phyloP scores from a whole-genome alignment of 2,888 invertebrate species.

The Cosmia trapezina region DNA sequence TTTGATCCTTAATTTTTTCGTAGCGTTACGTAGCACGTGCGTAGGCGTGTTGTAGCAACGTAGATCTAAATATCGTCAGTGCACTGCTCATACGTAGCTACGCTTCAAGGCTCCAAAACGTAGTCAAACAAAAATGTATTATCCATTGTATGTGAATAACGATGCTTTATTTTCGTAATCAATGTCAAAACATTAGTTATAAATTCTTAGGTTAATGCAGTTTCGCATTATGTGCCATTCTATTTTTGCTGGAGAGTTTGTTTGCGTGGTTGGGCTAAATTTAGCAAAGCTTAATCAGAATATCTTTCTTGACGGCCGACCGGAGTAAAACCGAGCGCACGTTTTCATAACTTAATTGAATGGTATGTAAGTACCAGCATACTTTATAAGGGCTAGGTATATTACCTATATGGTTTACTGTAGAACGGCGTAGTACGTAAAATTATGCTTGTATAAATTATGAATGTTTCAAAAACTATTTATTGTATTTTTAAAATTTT shows the following conservation, averaged over 20 bases:
- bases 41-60: slow-evolving; percentile 69
- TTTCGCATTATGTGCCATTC: slow-evolving; percentile 79
- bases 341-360: slow-evolving; percentile 67
- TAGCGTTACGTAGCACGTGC: slow-evolving; percentile 69
- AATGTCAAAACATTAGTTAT: slow-evolving; percentile 58
- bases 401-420: not conserved
- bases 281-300: slow-evolving; percentile 83
- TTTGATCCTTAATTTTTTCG: slow-evolving; percentile 53
- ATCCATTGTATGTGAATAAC: slow-evolving; percentile 38
- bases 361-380: slow-evolving; percentile 19
- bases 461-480: not conserved
- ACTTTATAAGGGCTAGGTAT: slow-evolving; percentile 10
- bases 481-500: not conserved
- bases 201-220: slow-evolving; percentile 66
- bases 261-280: slow-evolving; percentile 83
- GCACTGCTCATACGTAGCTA: slow-evolving; percentile 25
- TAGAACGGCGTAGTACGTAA: not conserved
- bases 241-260: slow-evolving; percentile 82
- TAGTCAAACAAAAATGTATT: slow-evolving; percentile 38
- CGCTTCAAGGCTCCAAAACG: slow-evolving; percentile 24
- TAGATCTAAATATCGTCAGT: slow-evolving; percentile 33
- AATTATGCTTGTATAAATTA: not conserved
- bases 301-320: slow-evolving; percentile 77
- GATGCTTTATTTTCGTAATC: slow-evolving; percentile 53
- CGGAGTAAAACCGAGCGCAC: slow-evolving; percentile 70